Evolutionary conservation across 2,888 invertebrate species (phyloP).

Genomic region (Clistopyga incitator): DNA sequence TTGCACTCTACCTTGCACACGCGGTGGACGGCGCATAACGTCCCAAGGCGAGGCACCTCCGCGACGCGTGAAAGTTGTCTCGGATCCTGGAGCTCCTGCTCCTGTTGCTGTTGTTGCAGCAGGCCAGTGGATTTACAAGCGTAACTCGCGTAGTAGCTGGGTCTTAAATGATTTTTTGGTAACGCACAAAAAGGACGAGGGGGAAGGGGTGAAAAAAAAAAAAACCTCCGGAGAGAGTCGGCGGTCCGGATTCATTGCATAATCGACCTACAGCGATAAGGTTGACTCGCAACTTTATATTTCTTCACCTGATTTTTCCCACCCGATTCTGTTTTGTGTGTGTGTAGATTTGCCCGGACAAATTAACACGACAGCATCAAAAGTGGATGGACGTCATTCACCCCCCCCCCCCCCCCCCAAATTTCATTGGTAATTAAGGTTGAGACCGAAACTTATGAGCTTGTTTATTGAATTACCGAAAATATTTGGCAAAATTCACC

Average conservation of each 20-base stretch:
- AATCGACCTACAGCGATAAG: constrained; percentile 53
- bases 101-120: constrained; percentile 40
- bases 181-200: constrained; percentile 36
- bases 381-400: background rate
- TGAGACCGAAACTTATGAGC: background rate
- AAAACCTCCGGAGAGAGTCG: constrained; percentile 47
- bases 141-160: constrained; percentile 68
- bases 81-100: constrained; percentile 56
- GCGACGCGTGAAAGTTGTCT: constrained; percentile 71
- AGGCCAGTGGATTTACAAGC: constrained; percentile 67
- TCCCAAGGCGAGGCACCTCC: constrained; percentile 63
- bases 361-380: constrained; percentile 47
- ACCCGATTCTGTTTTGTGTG: constrained; percentile 8
- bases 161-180: constrained; percentile 67
- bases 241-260: constrained; percentile 46
- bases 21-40: constrained; percentile 15
- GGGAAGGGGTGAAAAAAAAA: constrained; percentile 23
- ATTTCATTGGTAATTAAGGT: constrained; percentile 4
- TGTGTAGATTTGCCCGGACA: constrained; percentile 19
- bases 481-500: background rate
- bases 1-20: constrained; percentile 38
- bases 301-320: constrained; percentile 50
- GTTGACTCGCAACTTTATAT: constrained; percentile 43
- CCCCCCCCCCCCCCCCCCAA: background rate
- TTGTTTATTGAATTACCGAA: constrained; percentile 3